Conservation (phyloP, 2,797 vertebrate genomes). For the Bradypodion pumilum region DNA sequence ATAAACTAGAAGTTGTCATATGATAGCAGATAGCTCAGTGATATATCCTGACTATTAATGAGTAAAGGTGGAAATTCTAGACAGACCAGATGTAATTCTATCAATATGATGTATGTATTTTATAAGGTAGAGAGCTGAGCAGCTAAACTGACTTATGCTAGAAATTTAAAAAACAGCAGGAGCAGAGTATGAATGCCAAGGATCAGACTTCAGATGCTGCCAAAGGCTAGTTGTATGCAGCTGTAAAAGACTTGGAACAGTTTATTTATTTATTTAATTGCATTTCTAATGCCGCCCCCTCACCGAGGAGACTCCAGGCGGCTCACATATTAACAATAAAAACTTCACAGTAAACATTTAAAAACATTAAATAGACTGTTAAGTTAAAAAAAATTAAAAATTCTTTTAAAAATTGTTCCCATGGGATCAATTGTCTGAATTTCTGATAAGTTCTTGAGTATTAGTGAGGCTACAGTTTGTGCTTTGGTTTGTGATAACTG, state of each 20-base stretch:
- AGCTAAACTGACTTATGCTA: background rate
- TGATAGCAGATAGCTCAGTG: background rate
- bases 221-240: background rate
- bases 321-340: too few species aligned
- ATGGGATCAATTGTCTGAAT: background rate
- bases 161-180: accelerated
- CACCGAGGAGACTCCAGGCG: too few species aligned
- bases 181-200: background rate
- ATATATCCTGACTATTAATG: conserved; percentile 1
- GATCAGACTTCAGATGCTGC: background rate
- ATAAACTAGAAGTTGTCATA: background rate
- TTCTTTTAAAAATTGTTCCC: too few species aligned
- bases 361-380: too few species aligned
- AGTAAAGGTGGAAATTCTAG: background rate
- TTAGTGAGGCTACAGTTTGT: background rate
- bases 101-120: background rate
- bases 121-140: background rate
- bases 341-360: too few species aligned
- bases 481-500: background rate
- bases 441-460: background rate
- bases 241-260: background rate
- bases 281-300: too few species aligned
- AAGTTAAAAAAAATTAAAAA: too few species aligned
- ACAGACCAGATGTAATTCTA: background rate
- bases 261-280: too few species aligned